Percentiles rank a stretch among this genome's conserved stretches.
phyloP scores from a whole-genome alignment of 2,888 invertebrate species.

The Diarsia mendica region DNA sequence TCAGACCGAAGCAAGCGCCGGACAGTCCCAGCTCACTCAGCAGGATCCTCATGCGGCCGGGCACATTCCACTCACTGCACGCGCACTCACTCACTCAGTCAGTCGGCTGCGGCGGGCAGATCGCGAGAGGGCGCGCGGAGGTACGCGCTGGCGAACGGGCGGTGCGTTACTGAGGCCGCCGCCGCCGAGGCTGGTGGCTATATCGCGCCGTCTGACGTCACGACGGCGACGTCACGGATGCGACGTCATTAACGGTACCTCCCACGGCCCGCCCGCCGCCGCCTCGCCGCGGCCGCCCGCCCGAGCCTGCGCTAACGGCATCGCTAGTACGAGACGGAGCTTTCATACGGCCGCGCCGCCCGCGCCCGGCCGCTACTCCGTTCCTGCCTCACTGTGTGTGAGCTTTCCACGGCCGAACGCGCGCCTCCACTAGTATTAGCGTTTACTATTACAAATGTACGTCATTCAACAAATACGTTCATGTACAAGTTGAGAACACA shows the following conservation, averaged over 20 bases:
- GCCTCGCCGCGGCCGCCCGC: conserved; percentile 84
- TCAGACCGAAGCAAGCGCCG: conserved; percentile 89
- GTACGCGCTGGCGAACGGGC: conserved; percentile 87
- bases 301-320: conserved; percentile 90
- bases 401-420: conserved; percentile 55
- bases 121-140: conserved; percentile 84
- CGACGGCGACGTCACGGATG: conserved; percentile 84
- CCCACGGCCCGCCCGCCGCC: conserved; percentile 89
- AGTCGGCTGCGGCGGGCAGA: conserved; percentile 78
- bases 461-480: conserved; percentile 54
- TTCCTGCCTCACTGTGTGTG: conserved; percentile 63
- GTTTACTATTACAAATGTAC: conserved; percentile 57
- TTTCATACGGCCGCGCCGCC: conserved; percentile 82
- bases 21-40: conserved; percentile 90
- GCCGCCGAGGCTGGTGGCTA: conserved; percentile 89
- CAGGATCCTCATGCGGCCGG: conserved; percentile 90
- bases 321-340: conserved; percentile 87
- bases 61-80: conserved; percentile 90
- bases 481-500: conserved; percentile 33
- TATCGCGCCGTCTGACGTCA: conserved; percentile 90
- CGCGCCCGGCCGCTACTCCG: conserved; percentile 70
- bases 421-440: conserved; percentile 53
- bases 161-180: conserved; percentile 91
- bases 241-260: conserved; percentile 90
- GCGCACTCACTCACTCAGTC: conserved; percentile 88